Evolutionary conservation across 2,797 vertebrate species (phyloP).

Genomic region (Anguilla pacifica): DNA sequence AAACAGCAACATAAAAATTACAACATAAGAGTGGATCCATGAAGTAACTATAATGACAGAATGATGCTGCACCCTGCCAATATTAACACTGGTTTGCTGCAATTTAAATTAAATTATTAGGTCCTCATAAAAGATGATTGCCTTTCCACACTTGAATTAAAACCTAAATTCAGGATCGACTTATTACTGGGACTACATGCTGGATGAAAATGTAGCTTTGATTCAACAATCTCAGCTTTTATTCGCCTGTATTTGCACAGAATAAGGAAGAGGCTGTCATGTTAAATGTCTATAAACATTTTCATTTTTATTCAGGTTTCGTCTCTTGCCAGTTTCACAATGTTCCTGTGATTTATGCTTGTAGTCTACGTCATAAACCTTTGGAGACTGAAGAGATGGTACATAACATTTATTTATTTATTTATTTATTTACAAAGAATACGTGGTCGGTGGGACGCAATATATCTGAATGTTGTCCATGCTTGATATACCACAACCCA

Average conservation of each 20-base stretch:
- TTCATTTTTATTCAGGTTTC: neutral
- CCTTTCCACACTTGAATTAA: no score
- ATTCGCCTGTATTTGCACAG: no score
- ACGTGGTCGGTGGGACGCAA: neutral
- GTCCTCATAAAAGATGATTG: no score
- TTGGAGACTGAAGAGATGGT: neutral
- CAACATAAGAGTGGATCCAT: neutral
- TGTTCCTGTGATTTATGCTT: no score
- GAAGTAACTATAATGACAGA: neutral
- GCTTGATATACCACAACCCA: neutral
- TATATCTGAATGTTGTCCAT: neutral
- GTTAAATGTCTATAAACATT: neutral
- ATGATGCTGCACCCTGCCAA: neutral
- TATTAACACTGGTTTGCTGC: neutral
- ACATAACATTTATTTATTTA: neutral
- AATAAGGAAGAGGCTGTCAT: neutral
- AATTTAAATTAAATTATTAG: no score
- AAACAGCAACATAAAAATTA: no score
- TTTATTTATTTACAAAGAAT: neutral
- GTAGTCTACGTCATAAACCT: neutral
- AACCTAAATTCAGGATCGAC: no score
- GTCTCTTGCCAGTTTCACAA: neutral
- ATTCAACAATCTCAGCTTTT: neutral
- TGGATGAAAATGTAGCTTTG: neutral
- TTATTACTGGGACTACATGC: no score